Evolutionary conservation across 2,797 vertebrate genomes (phyloP), one percentile per base, ranked within the genome.

Genomic region (Siniperca undulata): DNA sequence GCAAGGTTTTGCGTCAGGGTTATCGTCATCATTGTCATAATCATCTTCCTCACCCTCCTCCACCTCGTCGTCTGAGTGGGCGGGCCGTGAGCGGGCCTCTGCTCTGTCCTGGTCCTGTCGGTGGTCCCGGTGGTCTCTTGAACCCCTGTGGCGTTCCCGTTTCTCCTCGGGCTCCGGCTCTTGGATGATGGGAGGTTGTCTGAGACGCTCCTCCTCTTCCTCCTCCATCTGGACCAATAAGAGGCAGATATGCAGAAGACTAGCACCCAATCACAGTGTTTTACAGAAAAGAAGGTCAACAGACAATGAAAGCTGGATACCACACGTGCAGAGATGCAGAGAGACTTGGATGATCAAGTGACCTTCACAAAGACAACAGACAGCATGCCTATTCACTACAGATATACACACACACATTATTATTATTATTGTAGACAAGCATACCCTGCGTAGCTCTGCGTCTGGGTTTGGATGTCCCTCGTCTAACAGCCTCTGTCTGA

Each of bases 381-480:
- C 73, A 64, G 73, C 80, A 80, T 56, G 38, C 64, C 9, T 58
- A n/a, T 77, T 55, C 78, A 70, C 24, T 48, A 27, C 79, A 89
- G 56, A 68, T 24, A 74, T 2, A 61, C 68, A 80, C 44, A 81
- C 70, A 65, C 27, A 30, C 27, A 30, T 3, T 30, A 3, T 10
- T 17, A 16, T 16, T 2, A 69, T 48, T 2, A 30, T 59, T 24
- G 36, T 10, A 65, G 52, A 58, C 16, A 44, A 70, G n/a, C 87
- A 42, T 91, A 99, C 99, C 96, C 99, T 97, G 93, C 99, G 97
- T 44, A 99, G 96, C 89, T 99, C 99, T 74, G 98, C 98, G 90
- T 99, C 99, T 68, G 99, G 99, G 92, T 99, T 97, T 64, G 99
- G 99, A 88, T 99, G 99, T 65, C 99, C 99, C 95, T 99, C 98